Evolutionary conservation across 2,113 vertebrate genomes (phyloP).

Genomic region (Geococcyx californianus): DNA sequence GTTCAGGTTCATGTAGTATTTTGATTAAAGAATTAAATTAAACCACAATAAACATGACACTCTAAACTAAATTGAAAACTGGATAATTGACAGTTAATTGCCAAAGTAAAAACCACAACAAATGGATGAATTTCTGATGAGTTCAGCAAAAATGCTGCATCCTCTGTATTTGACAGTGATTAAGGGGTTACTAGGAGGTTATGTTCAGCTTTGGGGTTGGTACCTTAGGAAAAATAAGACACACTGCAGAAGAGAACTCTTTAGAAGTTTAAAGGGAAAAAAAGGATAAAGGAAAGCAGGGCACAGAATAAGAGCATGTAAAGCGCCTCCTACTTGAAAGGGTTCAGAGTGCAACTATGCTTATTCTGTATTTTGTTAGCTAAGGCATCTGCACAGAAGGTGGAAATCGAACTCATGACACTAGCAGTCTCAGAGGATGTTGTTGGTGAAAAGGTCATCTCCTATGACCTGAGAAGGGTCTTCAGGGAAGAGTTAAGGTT

Average conservation of each 20-base stretch:
- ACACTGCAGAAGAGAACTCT: background rate
- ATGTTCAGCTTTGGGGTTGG: background rate
- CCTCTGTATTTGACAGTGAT: background rate
- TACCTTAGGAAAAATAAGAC: background rate
- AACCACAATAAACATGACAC: background rate
- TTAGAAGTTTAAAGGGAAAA: background rate
- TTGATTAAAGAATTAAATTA: slow-evolving; percentile 2
- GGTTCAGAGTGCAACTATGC: background rate
- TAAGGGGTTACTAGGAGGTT: background rate
- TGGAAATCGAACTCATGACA: slow-evolving; percentile 2
- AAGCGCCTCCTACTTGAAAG: background rate
- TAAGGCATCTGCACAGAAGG: background rate
- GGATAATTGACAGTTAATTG: background rate
- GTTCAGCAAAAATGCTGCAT: background rate
- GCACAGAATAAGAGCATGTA: background rate
- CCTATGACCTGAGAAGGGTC: slow-evolving; percentile 1
- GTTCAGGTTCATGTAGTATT: background rate
- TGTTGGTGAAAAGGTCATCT: background rate
- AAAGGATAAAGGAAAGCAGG: background rate
- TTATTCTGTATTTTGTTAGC: background rate
- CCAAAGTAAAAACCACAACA: background rate
- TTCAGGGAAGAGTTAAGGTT: slow-evolving; percentile 1
- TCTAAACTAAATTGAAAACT: background rate
- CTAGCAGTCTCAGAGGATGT: background rate
- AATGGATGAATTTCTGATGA: background rate